A percentile compares a stretch with the other conserved stretches of the same genome.
Conservation (phyloP, 1,140 invertebrate species). For the Nomia melanderi region DNA sequence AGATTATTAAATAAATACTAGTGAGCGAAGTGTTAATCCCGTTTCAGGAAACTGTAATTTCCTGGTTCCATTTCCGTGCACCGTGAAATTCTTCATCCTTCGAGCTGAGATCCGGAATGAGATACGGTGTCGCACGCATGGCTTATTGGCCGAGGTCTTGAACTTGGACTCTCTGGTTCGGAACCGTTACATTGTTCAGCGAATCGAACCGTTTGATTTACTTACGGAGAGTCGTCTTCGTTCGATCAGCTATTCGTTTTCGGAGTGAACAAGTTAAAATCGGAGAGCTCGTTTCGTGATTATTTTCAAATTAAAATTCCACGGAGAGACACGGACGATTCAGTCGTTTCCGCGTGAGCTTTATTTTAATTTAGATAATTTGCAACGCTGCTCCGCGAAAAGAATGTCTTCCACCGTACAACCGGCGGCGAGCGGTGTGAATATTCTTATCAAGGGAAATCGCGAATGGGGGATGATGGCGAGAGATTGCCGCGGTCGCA, state of each 20-base stretch:
- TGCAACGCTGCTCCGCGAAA: not conserved
- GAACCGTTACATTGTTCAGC: not conserved
- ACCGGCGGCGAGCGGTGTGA: not conserved
- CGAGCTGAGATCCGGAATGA: not conserved
- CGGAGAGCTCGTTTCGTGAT: too few species aligned
- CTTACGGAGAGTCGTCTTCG: too few species aligned
- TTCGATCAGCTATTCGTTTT: too few species aligned
- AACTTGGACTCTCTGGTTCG: not conserved
- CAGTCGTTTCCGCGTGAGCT: too few species aligned
- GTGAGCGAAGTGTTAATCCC: too few species aligned
- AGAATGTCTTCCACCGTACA: not conserved
- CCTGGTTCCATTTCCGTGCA: slow-evolving; percentile 4
- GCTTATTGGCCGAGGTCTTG: not conserved
- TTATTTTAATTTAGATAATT: not conserved
- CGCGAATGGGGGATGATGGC: slow-evolving; percentile 43
- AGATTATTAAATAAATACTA: too few species aligned
- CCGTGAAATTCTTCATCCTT: not conserved
- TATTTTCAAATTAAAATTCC: too few species aligned
- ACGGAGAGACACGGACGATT: too few species aligned
- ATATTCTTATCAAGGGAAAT: slow-evolving; percentile 38
- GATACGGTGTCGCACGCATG: not conserved
- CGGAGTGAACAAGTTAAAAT: too few species aligned
- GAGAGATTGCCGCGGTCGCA: slow-evolving; percentile 36
- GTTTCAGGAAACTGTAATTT: not conserved
- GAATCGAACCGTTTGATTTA: too few species aligned